Evolutionary conservation across 2,888 invertebrate genomes (phyloP), one percentile per base, ranked within the genome.

Genomic region (Drosophila paucipuncta): DNA sequence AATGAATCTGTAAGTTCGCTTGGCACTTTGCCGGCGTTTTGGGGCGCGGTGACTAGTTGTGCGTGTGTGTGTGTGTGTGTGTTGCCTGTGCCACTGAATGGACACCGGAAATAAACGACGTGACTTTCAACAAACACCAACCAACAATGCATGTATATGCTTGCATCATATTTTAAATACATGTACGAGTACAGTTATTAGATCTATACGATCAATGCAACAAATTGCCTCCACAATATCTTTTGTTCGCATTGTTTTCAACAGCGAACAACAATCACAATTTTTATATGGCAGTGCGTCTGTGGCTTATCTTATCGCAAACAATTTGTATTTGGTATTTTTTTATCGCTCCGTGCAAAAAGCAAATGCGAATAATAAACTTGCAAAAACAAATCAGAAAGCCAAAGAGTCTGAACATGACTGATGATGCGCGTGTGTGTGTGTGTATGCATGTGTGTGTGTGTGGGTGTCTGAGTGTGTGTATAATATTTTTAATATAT

Each of bases 71-170:
- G 13, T 39, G 31, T 43, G 60, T 50, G n/a, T 22, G n/a, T 47
- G 30, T 47, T 59, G 50, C 74, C 33, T 68, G 58, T 33, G 53
- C 66, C 47, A 52, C 50, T 59, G 41, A 76, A 80, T 76, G 80
- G 73, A 78, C 87, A 91, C 92, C 92, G 92, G 92, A 92, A 91
- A 90, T 91, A 90, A 92, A 85, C 92, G 92, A 92, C 92, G 92
- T 92, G 92, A 92, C 92, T 92, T 92, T 90, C 88, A 73, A 82
- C 68, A 75, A 79, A 80, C 89, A 78, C 69, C 71, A 77, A 79
- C 76, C 66, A 83, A 83, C 83, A 80, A 88, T 60, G 35, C 62
- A 41, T 18, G 30, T 62, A 47, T 13, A 37, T 49, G 35, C 50
- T 39, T 50, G 47, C 28, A 41, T 57, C 37, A 52, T 68, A 33